A percentile compares a stretch with the other conserved stretches of the same genome.
These are phyloP conservation scores for Noctua janthina DNA, from an alignment of 2,888 invertebrate genomes.

Conservation along the genomic window DNA sequence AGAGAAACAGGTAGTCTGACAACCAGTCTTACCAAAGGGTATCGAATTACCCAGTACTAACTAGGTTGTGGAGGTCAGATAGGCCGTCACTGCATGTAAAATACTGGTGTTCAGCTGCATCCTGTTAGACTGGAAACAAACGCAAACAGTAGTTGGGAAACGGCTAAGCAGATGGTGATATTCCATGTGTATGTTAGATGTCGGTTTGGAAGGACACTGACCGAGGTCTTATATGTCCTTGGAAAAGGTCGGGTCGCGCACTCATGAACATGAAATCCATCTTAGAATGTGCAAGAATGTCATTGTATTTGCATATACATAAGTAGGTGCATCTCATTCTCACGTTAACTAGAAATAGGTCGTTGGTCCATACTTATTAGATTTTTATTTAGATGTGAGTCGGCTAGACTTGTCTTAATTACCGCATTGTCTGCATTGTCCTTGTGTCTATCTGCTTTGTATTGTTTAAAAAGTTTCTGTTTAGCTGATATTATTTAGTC, in stretches of 20 bases:
- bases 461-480: conserved; percentile 13
- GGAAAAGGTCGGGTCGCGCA: conserved; percentile 10
- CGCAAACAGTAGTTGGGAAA: not conserved
- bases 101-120: not conserved
- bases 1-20: no score
- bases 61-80: not conserved
- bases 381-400: conserved; percentile 52
- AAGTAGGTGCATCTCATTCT: conserved; percentile 38
- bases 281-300: conserved; percentile 20
- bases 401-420: conserved; percentile 38
- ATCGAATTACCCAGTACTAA: no score
- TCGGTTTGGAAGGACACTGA: conserved; percentile 17
- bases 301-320: conserved; percentile 20
- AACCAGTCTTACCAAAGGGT: no score
- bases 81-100: not conserved
- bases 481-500: not conserved
- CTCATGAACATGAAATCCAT: not conserved
- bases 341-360: conserved; percentile 47
- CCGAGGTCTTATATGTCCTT: conserved; percentile 15
- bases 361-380: conserved; percentile 29
- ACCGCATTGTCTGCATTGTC: conserved; percentile 34
- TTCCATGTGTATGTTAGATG: not conserved
- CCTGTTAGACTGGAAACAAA: not conserved
- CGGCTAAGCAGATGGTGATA: not conserved
- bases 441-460: conserved; percentile 14